Evolutionary conservation across 2,888 invertebrate species (phyloP).

Genomic region (Holacanthella duospinosa): DNA sequence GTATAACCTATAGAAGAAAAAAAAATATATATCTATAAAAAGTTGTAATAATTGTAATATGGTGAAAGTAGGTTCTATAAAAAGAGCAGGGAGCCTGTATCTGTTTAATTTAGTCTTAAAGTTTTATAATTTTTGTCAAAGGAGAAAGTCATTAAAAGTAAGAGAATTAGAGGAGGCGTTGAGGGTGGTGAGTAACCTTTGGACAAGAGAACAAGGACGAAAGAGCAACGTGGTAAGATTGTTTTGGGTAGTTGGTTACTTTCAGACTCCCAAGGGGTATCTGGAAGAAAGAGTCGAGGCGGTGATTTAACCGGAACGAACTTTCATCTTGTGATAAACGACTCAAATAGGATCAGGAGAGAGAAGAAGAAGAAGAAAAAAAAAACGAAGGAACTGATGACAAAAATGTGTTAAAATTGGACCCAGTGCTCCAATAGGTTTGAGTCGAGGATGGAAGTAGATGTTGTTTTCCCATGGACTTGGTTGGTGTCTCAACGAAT

Average conservation of each 20-base stretch:
- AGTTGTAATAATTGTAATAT: too few species aligned
- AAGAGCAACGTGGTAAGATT: neutral
- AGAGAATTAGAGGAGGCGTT: neutral
- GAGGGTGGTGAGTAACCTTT: neutral
- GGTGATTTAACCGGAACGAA: slow-evolving; percentile 38
- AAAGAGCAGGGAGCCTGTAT: too few species aligned
- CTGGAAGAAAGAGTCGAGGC: slow-evolving; percentile 11
- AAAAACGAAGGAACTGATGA: slow-evolving; percentile 31
- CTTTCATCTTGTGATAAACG: slow-evolving; percentile 37
- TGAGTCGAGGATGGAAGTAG: neutral
- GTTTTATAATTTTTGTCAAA: neutral
- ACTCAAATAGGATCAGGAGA: slow-evolving; percentile 25
- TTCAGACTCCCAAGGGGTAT: slow-evolving; percentile 25
- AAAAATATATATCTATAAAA: too few species aligned
- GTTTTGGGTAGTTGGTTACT: slow-evolving; percentile 5
- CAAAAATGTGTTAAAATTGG: slow-evolving; percentile 38
- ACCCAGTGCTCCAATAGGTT: slow-evolving; percentile 37
- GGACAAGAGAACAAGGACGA: neutral
- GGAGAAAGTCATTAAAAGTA: neutral
- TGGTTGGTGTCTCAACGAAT: neutral
- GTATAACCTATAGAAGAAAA: too few species aligned
- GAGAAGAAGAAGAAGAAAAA: neutral
- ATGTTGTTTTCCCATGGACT: neutral
- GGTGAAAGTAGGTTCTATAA: too few species aligned
- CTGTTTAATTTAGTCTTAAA: too few species aligned